Evolutionary conservation across 2,113 vertebrate genomes (phyloP).

Genomic region (Redunca redunca): DNA sequence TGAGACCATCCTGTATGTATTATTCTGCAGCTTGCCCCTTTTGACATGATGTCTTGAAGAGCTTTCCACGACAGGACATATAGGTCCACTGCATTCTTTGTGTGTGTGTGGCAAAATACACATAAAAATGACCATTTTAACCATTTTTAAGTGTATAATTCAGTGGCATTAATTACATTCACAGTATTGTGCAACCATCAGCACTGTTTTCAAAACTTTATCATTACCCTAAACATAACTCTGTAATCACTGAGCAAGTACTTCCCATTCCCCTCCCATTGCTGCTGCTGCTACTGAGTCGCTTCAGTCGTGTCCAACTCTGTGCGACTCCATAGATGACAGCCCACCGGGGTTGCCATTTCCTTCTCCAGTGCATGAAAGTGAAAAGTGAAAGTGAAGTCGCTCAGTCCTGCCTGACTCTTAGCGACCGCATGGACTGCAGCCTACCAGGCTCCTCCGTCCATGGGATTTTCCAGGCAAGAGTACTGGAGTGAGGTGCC

Average conservation of each 20-base stretch:
- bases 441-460: too few relatives aligned
- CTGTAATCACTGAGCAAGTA: neutral
- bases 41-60: neutral
- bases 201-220: neutral
- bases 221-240: neutral
- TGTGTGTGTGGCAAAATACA: neutral
- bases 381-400: too few relatives aligned
- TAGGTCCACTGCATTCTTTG: neutral
- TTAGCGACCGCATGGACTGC: too few relatives aligned
- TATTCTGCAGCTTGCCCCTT: neutral
- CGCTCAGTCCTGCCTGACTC: accelerated
- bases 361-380: too few relatives aligned
- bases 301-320: too few relatives aligned
- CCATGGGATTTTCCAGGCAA: too few relatives aligned
- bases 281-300: too few relatives aligned
- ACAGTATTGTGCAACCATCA: neutral
- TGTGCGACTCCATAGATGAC: too few relatives aligned
- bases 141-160: neutral
- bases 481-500: too few relatives aligned
- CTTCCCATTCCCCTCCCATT: too few relatives aligned
- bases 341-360: too few relatives aligned
- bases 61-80: neutral
- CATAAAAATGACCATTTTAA: neutral
- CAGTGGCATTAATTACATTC: neutral
- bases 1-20: neutral